Evolutionary conservation across 1,140 invertebrate species (phyloP).

Genomic region (Vanessa tameamea): DNA sequence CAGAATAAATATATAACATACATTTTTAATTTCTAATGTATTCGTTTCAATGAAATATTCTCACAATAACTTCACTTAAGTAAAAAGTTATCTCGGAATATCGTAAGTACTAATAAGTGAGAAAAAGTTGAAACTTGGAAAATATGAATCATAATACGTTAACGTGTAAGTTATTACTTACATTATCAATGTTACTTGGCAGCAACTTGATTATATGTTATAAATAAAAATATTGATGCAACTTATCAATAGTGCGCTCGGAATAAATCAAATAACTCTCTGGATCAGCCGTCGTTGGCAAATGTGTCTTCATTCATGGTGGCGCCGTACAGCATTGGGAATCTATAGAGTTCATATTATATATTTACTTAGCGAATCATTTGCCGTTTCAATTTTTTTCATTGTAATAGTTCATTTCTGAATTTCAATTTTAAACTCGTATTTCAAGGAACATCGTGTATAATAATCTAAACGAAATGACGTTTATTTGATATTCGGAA

Average conservation of each 20-base stretch:
- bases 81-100: not conserved
- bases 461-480: too few species aligned
- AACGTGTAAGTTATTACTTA: not conserved
- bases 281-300: slow-evolving; percentile 70
- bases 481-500: not conserved
- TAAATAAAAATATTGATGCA: slow-evolving; percentile 41
- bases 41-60: not conserved
- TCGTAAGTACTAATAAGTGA: not conserved
- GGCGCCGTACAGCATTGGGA: slow-evolving; percentile 45
- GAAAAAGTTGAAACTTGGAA: not conserved
- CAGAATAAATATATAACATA: too few species aligned
- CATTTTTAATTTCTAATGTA: too few species aligned
- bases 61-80: not conserved
- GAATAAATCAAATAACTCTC: slow-evolving; percentile 75
- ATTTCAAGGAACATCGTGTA: too few species aligned
- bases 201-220: slow-evolving; percentile 36
- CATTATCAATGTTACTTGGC: slow-evolving; percentile 1
- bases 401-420: too few species aligned
- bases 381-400: too few species aligned
- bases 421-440: too few species aligned
- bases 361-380: too few species aligned
- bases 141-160: not conserved
- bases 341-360: slow-evolving; percentile 46
- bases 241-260: slow-evolving; percentile 66
- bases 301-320: slow-evolving; percentile 78